Evolutionary conservation across 2,797 vertebrate genomes (phyloP).

Genomic region (Coendou prehensilis): DNA sequence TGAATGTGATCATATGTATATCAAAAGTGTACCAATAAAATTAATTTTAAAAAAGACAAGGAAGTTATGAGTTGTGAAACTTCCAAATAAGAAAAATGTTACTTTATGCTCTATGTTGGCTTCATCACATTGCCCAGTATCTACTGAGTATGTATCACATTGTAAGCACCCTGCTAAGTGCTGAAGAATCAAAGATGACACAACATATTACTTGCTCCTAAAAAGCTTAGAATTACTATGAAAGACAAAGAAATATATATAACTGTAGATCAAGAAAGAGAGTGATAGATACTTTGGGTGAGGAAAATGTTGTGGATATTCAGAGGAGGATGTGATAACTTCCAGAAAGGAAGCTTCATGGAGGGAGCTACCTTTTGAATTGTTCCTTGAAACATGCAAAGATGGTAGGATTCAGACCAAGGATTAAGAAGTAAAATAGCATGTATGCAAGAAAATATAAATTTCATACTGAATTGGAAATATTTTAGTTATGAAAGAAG

Average conservation of each 20-base stretch:
- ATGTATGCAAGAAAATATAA: neutral
- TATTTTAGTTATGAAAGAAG: neutral
- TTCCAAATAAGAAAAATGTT: neutral
- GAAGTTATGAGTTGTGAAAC: neutral
- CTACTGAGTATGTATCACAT: neutral
- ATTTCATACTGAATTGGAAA: neutral
- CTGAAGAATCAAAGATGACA: neutral
- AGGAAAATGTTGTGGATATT: neutral
- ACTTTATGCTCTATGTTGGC: neutral
- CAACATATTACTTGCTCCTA: neutral
- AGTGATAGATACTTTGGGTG: neutral
- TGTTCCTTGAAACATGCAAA: neutral
- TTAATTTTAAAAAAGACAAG: neutral
- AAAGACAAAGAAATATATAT: neutral
- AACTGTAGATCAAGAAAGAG: neutral
- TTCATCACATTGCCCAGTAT: neutral
- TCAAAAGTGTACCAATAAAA: neutral
- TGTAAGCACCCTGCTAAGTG: neutral
- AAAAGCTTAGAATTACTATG: neutral
- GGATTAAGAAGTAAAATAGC: neutral
- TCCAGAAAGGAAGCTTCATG: neutral
- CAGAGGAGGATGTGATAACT: neutral
- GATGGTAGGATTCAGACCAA: neutral
- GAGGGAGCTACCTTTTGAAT: neutral
- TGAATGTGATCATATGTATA: neutral